phyloP scores from a whole-genome alignment of 2,888 invertebrate species.

The Eilema griseolum region DNA sequence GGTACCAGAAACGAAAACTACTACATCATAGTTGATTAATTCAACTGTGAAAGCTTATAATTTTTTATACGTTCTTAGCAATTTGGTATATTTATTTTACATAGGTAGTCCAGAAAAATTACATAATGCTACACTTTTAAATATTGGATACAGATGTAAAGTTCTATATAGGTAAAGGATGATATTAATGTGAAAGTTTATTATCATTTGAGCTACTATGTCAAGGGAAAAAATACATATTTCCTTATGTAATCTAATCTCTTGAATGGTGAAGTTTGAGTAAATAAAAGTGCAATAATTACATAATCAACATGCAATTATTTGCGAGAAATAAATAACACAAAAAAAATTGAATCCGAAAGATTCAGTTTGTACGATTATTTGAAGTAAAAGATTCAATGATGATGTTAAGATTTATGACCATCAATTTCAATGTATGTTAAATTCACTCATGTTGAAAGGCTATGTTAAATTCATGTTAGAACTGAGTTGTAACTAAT shows the following conservation, averaged over 20 bases:
- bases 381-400: conserved; percentile 9
- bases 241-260: neutral
- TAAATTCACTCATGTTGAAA: conserved; percentile 20
- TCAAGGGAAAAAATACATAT: neutral
- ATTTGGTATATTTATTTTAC: conserved; percentile 29
- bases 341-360: neutral
- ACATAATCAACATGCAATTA: neutral
- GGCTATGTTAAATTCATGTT: conserved; percentile 30
- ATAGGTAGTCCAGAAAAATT: neutral
- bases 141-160: neutral
- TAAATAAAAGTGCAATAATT: conserved; percentile 6
- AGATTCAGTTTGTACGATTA: neutral
- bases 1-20: neutral
- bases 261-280: conserved; percentile 3
- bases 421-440: conserved; percentile 12
- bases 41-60: neutral
- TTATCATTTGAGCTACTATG: no score
- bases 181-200: neutral
- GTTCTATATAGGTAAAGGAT: neutral
- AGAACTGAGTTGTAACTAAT: conserved; percentile 59
- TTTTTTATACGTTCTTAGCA: neutral
- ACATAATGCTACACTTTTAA: neutral
- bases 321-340: neutral
- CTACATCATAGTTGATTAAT: neutral
- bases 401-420: conserved; percentile 7